Conservation (phyloP, 37 sponge, comb jelly and placozoan genomes). For the Oscarella lobularis region DNA sequence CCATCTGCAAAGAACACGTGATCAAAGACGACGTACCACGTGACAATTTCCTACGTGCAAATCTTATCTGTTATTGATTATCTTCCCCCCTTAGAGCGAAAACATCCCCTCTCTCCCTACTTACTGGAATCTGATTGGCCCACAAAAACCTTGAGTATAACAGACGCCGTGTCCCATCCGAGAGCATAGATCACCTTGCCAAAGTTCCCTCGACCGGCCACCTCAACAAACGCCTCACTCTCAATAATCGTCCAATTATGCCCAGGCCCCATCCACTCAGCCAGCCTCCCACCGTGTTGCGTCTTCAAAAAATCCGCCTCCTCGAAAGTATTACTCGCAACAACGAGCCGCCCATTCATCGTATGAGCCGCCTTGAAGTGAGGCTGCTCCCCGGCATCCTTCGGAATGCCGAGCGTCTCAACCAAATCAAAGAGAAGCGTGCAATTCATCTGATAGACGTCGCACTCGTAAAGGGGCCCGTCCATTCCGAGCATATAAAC, state of each 20-base stretch:
- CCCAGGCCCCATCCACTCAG: constrained; percentile 5
- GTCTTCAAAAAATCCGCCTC: neutral
- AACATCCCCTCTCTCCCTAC: neutral
- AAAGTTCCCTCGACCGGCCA: constrained; percentile 3
- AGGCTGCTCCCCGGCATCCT: neutral
- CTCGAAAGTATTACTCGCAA: neutral
- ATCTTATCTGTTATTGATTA: too few relatives aligned
- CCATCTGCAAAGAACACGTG: too few relatives aligned
- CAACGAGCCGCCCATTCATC: constrained; percentile 3
- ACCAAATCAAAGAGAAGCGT: constrained; percentile 8
- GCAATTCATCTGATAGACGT: constrained; percentile 1
- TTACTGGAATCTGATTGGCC: too few relatives aligned
- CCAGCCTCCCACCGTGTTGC: constrained; percentile 4
- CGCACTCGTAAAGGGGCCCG: constrained; percentile 3
- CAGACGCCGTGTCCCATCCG: constrained; percentile 1
- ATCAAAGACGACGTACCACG: too few relatives aligned
- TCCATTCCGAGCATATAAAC: constrained; percentile 10
- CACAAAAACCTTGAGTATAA: constrained; percentile 3
- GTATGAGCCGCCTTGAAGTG: constrained; percentile 8
- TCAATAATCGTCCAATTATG: neutral
- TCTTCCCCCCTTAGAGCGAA: neutral
- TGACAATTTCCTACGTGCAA: too few relatives aligned
- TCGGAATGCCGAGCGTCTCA: neutral
- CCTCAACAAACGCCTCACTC: neutral
- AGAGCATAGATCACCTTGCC: constrained; percentile 1